Conservation (phyloP, 2,888 invertebrate genomes). For the Pyrrhosoma nymphula region DNA sequence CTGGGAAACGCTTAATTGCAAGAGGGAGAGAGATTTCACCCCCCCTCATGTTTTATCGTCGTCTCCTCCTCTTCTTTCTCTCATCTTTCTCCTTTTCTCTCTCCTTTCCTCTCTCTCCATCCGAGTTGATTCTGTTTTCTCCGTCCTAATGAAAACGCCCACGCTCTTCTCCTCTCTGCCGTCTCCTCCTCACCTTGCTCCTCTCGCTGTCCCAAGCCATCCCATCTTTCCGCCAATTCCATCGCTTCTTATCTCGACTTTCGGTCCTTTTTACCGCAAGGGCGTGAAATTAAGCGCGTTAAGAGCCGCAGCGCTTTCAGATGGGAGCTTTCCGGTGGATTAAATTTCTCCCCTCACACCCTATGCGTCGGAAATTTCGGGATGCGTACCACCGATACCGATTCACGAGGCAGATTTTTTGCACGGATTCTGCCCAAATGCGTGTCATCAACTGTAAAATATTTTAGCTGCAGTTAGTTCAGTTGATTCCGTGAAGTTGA, state of each 20-base stretch:
- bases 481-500: too few species aligned
- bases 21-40: neutral
- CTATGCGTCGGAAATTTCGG: neutral
- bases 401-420: too few species aligned
- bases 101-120: neutral
- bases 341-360: neutral
- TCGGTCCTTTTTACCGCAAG: neutral
- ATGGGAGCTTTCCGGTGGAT: neutral
- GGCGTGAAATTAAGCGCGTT: neutral
- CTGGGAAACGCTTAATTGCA: slow-evolving; percentile 1
- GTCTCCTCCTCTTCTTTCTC: neutral
- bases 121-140: neutral
- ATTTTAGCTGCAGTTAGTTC: too few species aligned
- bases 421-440: too few species aligned
- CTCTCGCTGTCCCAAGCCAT: neutral
- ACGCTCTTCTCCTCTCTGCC: neutral
- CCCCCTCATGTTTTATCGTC: neutral
- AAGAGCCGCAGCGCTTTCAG: neutral
- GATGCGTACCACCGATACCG: too few species aligned
- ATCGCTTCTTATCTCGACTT: neutral
- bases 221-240: neutral
- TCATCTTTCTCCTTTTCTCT: neutral
- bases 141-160: neutral
- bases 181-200: neutral
- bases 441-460: too few species aligned